Evolutionary conservation across 1,140 invertebrate species (phyloP), one percentile per base, ranked within the genome.

Genomic region (Trichoplusia ni): DNA sequence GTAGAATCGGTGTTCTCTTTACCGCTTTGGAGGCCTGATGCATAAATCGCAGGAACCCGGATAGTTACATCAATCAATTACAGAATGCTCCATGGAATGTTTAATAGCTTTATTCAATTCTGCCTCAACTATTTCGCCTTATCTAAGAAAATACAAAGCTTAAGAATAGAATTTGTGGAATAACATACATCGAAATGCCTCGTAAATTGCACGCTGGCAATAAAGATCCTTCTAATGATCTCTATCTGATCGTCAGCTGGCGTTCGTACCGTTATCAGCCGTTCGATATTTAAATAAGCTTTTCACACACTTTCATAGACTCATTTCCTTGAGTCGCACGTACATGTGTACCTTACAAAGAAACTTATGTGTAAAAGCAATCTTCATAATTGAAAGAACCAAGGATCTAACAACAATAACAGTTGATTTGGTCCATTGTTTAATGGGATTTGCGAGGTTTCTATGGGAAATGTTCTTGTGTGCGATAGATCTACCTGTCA

Each of bases 371-470:
- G 14, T n/a, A n/a, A n/a, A 8, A 42, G 9, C 19, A 44, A n/a
- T 27, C 9, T 18, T 16, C 35, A 11, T 44, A 58, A 42, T 29
- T 38, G 9, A 31, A 44, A 29, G 14, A 27, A 40, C 23, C 42
- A 37, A 19, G 25, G 37, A 18, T 31, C 9, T 44, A 42, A 40
- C 19, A 16, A 33, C 31, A 11, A 33, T 40, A 62, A 59, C 64
- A 25, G 31, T 47, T 54, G 23, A 62, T 69, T 66, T 66, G 56
- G 51, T 51, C 33, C 60, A 69, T 66, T 73, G 63, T 69, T 64
- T 49, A 61, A 49, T 63, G 27, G 42, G 40, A 54, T 59, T 68
- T 40, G 31, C 46, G 25, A 53, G 49, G 44, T 67, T 65, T 62
- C 33, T 29, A 29, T 73, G 63, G 27, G 63, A 69, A 69, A 47